These are phyloP conservation scores for Zaprionus vittiger DNA, from an alignment of 1,140 invertebrate species.

Conservation along the genomic window DNA sequence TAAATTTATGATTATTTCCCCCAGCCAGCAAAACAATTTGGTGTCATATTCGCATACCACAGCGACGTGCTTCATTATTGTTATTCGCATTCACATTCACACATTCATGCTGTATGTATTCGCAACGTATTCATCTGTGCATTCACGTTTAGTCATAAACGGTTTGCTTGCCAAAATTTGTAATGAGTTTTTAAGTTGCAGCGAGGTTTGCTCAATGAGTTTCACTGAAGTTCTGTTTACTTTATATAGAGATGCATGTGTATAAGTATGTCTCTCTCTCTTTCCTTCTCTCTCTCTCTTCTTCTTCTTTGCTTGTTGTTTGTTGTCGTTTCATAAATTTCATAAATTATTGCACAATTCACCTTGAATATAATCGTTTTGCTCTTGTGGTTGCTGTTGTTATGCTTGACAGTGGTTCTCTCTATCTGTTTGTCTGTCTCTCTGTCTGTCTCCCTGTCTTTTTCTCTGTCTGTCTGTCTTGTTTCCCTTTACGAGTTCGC, in stretches of 20 bases:
- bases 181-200: slow-evolving; percentile 21
- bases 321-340: slow-evolving; percentile 71
- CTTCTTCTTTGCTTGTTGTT: slow-evolving; percentile 49
- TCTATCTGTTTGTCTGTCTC: background rate
- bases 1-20: slow-evolving; percentile 31
- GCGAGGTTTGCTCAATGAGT: background rate
- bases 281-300: background rate
- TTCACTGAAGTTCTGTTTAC: background rate
- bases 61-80: slow-evolving; percentile 11
- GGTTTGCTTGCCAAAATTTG: slow-evolving; percentile 18
- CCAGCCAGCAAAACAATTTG: slow-evolving; percentile 22
- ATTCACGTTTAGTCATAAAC: slow-evolving; percentile 20
- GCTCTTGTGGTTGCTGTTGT: slow-evolving; percentile 34
- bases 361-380: slow-evolving; percentile 51
- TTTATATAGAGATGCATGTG: too few relatives aligned
- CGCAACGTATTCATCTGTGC: background rate
- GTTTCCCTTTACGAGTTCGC: slow-evolving; percentile 39
- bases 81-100: background rate
- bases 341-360: slow-evolving; percentile 78
- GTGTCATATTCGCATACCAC: slow-evolving; percentile 24
- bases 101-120: background rate
- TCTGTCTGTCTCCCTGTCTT: background rate
- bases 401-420: slow-evolving; percentile 18
- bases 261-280: too few relatives aligned
- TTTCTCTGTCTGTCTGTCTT: background rate